These are phyloP conservation scores for Muscina levida DNA, from an alignment of 2,888 invertebrate species.

Conservation along the genomic window DNA sequence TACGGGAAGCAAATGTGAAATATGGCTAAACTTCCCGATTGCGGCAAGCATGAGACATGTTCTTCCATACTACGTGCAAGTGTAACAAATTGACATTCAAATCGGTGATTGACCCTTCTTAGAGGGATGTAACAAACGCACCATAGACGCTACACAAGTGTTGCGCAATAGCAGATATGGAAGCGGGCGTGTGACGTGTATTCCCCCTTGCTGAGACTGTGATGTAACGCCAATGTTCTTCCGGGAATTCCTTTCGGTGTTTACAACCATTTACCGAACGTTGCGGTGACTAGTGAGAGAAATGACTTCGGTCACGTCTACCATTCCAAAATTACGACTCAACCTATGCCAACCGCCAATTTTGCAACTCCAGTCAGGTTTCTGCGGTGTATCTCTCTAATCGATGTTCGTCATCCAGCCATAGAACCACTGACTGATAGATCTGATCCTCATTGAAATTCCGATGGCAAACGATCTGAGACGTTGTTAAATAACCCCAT, in stretches of 20 bases:
- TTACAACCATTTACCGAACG: background rate
- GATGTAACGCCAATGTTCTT: conserved; percentile 57
- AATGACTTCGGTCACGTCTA: conserved; percentile 39
- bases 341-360: background rate
- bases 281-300: background rate
- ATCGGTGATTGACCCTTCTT: conserved; percentile 13
- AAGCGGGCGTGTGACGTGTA: conserved; percentile 22
- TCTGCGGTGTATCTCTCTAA: background rate
- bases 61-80: background rate
- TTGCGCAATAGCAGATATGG: conserved; percentile 41
- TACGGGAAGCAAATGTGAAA: background rate
- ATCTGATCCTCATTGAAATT: conserved; percentile 47
- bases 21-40: conserved; percentile 45
- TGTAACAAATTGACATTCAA: conserved; percentile 21
- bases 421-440: conserved; percentile 10
- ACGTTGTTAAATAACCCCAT: conserved; percentile 53
- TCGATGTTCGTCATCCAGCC: conserved; percentile 40
- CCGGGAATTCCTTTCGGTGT: conserved; percentile 47
- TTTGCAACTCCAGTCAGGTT: conserved; percentile 57
- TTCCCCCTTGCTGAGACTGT: conserved; percentile 28
- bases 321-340: conserved; percentile 24
- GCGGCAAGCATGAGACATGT: too few relatives aligned
- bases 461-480: conserved; percentile 48
- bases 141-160: too few relatives aligned
- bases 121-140: background rate